A percentile compares a stretch with the other conserved stretches of the same genome.
These are phyloP conservation scores for Empis livida DNA, from an alignment of 2,888 invertebrate genomes.

Conservation along the genomic window DNA sequence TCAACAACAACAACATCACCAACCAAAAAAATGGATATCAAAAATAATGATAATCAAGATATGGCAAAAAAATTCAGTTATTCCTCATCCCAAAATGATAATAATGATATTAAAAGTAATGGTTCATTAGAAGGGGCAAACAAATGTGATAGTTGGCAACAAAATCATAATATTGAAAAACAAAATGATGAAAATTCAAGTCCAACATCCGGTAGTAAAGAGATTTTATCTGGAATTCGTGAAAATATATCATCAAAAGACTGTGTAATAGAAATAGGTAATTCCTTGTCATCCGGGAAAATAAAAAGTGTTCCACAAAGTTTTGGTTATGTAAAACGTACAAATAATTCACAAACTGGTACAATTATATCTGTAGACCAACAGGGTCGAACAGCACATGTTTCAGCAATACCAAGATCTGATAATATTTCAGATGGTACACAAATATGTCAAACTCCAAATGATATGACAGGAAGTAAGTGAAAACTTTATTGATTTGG, in stretches of 20 bases:
- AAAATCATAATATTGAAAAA: slow-evolving; percentile 15
- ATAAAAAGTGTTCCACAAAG: slow-evolving; percentile 69
- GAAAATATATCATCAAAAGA: too few species aligned
- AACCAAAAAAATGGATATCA: slow-evolving; percentile 22
- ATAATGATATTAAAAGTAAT: too few species aligned
- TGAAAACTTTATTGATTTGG: slow-evolving; percentile 13
- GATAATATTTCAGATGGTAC: slow-evolving; percentile 76
- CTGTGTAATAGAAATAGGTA: slow-evolving; percentile 11
- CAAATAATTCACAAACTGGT: slow-evolving; percentile 44
- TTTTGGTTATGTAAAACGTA: slow-evolving; percentile 73
- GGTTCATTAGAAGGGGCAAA: background rate
- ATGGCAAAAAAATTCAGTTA: slow-evolving; percentile 21
- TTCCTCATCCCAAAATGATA: slow-evolving; percentile 19
- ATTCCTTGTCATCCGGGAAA: slow-evolving; percentile 30
- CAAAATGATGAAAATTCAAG: too few species aligned
- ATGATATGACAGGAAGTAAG: slow-evolving; percentile 59
- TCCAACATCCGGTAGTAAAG: too few species aligned
- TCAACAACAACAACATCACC: slow-evolving; percentile 26
- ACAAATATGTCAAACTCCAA: slow-evolving; percentile 73
- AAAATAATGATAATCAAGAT: slow-evolving; percentile 2
- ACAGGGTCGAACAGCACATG: slow-evolving; percentile 56
- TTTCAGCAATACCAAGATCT: slow-evolving; percentile 71
- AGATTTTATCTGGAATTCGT: too few species aligned
- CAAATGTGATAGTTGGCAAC: slow-evolving; percentile 27
- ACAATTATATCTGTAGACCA: slow-evolving; percentile 25